Percentiles rank a stretch among this genome's conserved stretches.
These are phyloP conservation scores for Stictocephala bisonia DNA, from an alignment of 2,888 invertebrate genomes.

Conservation along the genomic window DNA sequence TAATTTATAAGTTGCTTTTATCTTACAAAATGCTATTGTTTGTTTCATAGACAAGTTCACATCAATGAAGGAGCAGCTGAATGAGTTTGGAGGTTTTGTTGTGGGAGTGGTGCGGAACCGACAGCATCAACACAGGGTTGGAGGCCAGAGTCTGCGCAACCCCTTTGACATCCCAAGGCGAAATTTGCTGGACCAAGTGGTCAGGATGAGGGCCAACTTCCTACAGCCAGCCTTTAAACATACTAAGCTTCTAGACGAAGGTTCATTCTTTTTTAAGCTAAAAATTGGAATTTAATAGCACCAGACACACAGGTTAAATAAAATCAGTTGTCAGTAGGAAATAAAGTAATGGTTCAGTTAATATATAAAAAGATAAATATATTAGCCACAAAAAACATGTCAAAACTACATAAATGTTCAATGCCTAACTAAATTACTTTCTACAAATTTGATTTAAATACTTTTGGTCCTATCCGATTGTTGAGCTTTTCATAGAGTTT, in stretches of 20 bases:
- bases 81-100: slow-evolving; percentile 87
- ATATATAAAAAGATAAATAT: background rate
- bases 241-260: slow-evolving; percentile 81
- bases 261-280: slow-evolving; percentile 62
- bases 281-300: too few species aligned
- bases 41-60: slow-evolving; percentile 76
- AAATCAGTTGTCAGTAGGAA: too few species aligned
- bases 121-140: slow-evolving; percentile 69
- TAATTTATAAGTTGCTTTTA: too few species aligned
- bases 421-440: too few species aligned
- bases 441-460: too few species aligned
- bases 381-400: too few species aligned
- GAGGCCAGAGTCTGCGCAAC: slow-evolving; percentile 84
- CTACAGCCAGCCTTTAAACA: slow-evolving; percentile 82
- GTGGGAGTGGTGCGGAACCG: slow-evolving; percentile 75
- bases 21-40: slow-evolving; percentile 20
- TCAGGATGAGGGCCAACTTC: slow-evolving; percentile 94
- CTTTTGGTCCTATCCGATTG: too few species aligned
- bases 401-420: too few species aligned
- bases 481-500: too few species aligned
- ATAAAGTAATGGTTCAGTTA: too few species aligned
- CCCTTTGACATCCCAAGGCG: slow-evolving; percentile 95
- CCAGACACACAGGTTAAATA: too few species aligned
- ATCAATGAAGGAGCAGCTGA: slow-evolving; percentile 84
- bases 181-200: slow-evolving; percentile 91